Percentiles rank a stretch among this genome's conserved stretches.
phyloP scores from a whole-genome alignment of 2,797 vertebrate genomes.

The Notoglanidium macrostoma region DNA sequence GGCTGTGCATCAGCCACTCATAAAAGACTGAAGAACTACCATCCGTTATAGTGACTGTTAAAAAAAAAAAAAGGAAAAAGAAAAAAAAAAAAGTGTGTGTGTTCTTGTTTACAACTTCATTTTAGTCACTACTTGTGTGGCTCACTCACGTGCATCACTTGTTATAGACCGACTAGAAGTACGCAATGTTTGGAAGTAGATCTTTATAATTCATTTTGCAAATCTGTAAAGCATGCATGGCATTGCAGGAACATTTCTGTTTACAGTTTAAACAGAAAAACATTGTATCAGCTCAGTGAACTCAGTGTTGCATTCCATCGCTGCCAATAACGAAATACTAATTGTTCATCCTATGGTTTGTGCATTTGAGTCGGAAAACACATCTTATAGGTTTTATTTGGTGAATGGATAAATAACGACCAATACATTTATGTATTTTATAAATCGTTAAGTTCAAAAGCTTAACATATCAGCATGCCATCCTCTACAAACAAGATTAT shows the following conservation, averaged over 20 bases:
- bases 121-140: neutral
- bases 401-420: constrained; percentile 25
- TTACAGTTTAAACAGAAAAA: too few species aligned
- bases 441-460: neutral
- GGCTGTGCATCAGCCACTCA: constrained; percentile 46
- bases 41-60: constrained; percentile 47
- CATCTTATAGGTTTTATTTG: constrained; percentile 27
- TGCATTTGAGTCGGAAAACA: neutral
- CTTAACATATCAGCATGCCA: constrained; percentile 11
- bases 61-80: neutral
- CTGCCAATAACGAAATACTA: neutral
- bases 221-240: neutral
- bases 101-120: neutral
- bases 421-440: constrained; percentile 34
- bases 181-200: neutral
- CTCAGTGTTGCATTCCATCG: neutral
- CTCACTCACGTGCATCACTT: neutral
- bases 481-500: constrained; percentile 31
- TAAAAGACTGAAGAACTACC: constrained; percentile 26
- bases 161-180: constrained; percentile 24
- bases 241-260: neutral
- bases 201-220: constrained; percentile 40
- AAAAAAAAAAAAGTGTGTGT: neutral
- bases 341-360: neutral
- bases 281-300: neutral